Evolutionary conservation across 2,797 vertebrate species (phyloP).

Genomic region (Leuciscus waleckii): DNA sequence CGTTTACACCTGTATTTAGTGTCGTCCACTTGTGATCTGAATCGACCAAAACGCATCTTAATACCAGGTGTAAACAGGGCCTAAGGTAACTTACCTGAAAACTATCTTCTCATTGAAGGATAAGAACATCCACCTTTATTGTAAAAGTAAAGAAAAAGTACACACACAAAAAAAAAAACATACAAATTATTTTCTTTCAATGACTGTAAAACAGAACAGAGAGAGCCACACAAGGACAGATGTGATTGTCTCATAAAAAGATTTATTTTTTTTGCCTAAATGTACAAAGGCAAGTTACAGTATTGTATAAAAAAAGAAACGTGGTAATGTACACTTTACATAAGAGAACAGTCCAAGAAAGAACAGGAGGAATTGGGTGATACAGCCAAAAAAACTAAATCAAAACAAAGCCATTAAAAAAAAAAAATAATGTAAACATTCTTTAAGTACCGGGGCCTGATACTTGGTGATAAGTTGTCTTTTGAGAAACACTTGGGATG

Average conservation of each 20-base stretch:
- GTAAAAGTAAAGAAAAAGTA: neutral
- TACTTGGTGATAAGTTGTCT: conserved; percentile 60
- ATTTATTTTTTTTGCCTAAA: conserved; percentile 98
- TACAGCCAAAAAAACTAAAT: conserved; percentile 66
- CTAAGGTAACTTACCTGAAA: neutral
- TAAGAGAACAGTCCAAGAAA: conserved; percentile 85
- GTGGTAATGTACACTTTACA: conserved; percentile 98
- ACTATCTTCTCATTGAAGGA: neutral
- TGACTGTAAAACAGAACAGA: conserved; percentile 55
- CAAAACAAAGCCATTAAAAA: conserved; percentile 77
- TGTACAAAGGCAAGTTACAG: conserved; percentile 97
- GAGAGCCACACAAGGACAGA: conserved; percentile 83
- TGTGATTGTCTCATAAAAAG: conserved; percentile 98
- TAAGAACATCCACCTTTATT: neutral
- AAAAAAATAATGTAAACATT: conserved; percentile 84
- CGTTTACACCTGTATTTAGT: neutral
- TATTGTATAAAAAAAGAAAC: conserved; percentile 95
- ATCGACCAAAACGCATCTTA: neutral
- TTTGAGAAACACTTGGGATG: conserved; percentile 31
- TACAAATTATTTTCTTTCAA: neutral
- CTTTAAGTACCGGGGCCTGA: conserved; percentile 80
- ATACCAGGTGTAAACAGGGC: neutral
- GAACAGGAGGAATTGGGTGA: conserved; percentile 65
- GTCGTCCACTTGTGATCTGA: too few species aligned
- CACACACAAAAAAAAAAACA: neutral